Evolutionary conservation across 2,113 vertebrate species (phyloP), one percentile per base, ranked within the genome.

Genomic region (Ancistrus triradiatus): DNA sequence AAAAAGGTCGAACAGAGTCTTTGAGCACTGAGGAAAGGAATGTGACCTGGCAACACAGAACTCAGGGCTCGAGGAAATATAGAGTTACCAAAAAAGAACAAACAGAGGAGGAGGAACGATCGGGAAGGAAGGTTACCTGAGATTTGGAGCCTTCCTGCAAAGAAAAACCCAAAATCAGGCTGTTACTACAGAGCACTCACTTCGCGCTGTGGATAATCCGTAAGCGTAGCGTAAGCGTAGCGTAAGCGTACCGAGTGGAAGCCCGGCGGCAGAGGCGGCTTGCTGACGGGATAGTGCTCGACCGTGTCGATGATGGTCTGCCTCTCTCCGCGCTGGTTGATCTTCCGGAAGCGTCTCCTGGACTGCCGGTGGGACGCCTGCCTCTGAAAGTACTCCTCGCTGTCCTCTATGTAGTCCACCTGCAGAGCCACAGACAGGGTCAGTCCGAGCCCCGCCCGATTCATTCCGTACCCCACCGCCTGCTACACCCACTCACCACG

Each of bases 341-440:
- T 93, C 79, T 92, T 93, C 10, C 90, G 84, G 79, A 93, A 93
- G 68, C 92, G 87, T 69, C 92, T 88, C 73, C 91, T 85, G 59
- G 91, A 93, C 47, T 93, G 92, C 47, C 91, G 82, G 63, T 93
- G 91, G 75, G 92, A 93, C n/a, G 91, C 90, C 81, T 93, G 92
- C n/a, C 91, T 87, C 46, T 93, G 92, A 71, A 93, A 93, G 80
- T 92, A 93, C 59, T 92, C 92, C 76, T 93, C 92, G 84, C 90
- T 91, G 87, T 93, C 92, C 85, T 93, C 92, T 88, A 93, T 88
- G 73, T 92, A 93, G 86, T 93, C 92, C 75, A 93, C 91, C 77
- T 76, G 22, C 43, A 43, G 8, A 37, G 35, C 40, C 2, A 42
- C n/a, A 8, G 10, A 10, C 8, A 3, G 19, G n/a, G 14, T 17